A percentile compares a stretch with the other conserved stretches of the same genome.
Conservation (phyloP, 2,797 vertebrate genomes). For the Tiaroga cobitis region DNA sequence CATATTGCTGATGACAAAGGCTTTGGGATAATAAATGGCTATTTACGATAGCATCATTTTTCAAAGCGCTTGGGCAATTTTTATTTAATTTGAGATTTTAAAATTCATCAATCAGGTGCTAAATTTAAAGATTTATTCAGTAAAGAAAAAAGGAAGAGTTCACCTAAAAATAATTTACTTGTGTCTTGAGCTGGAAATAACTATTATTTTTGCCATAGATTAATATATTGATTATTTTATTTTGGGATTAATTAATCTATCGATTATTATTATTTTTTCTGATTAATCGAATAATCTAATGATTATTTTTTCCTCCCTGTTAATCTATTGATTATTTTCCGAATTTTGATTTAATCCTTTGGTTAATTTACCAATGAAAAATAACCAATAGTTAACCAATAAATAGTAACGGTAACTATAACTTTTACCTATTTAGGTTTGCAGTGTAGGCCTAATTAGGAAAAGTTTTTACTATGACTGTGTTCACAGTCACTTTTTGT, state of each 20-base stretch:
- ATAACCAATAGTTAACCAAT: neutral
- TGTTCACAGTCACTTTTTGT: too few relatives aligned
- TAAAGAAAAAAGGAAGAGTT: constrained; percentile 53
- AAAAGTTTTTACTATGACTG: too few relatives aligned
- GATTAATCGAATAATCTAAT: too few relatives aligned
- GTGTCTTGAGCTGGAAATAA: neutral
- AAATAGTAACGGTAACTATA: too few relatives aligned
- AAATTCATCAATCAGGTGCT: constrained; percentile 59
- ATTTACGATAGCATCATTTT: constrained; percentile 67
- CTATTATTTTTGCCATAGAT: neutral
- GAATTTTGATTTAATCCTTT: neutral
- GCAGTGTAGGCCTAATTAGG: too few relatives aligned
- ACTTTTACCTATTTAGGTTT: too few relatives aligned
- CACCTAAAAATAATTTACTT: neutral
- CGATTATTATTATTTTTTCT: too few relatives aligned
- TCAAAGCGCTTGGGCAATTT: constrained; percentile 34
- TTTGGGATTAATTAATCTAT: too few relatives aligned
- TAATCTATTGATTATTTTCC: neutral
- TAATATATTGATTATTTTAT: too few relatives aligned
- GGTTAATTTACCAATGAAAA: neutral
- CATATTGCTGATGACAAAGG: constrained; percentile 69
- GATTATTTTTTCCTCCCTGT: too few relatives aligned
- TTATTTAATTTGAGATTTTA: constrained; percentile 64
- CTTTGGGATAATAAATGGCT: constrained; percentile 71
- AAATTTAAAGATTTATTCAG: constrained; percentile 62